Conservation (phyloP, 1,140 invertebrate genomes). For the Dufourea novaeangliae region DNA sequence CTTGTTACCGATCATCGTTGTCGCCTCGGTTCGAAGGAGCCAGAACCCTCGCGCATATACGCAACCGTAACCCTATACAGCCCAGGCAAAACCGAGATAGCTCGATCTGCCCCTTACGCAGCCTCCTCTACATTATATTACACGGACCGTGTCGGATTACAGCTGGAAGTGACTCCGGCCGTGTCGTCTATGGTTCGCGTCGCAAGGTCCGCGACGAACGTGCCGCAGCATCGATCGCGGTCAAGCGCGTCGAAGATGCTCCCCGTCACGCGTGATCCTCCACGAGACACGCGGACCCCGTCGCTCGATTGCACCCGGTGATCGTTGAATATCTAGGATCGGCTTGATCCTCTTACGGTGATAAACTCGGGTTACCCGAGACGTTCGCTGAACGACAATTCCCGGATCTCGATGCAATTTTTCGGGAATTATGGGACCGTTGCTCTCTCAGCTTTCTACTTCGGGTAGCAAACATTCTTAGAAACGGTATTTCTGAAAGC, state of each 20-base stretch:
- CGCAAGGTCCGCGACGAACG: conserved; percentile 22
- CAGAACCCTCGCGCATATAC: neutral
- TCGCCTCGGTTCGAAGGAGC: neutral
- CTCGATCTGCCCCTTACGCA: conserved; percentile 33
- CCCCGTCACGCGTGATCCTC: neutral
- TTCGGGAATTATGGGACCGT: too few relatives aligned
- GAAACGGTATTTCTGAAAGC: too few relatives aligned
- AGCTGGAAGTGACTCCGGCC: conserved; percentile 44
- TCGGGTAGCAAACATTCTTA: too few relatives aligned
- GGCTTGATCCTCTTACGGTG: neutral
- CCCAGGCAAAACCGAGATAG: conserved; percentile 21
- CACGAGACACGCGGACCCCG: neutral
- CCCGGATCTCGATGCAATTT: too few relatives aligned
- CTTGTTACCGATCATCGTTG: neutral
- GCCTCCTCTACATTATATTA: conserved; percentile 65
- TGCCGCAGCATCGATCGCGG: conserved; percentile 32
- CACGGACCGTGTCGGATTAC: conserved; percentile 69
- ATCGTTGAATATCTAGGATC: neutral
- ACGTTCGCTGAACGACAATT: neutral
- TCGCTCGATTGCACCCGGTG: too few relatives aligned
- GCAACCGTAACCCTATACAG: conserved; percentile 49
- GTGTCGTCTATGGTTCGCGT: conserved; percentile 45
- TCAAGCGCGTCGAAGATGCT: conserved; percentile 33
- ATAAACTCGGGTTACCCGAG: neutral
- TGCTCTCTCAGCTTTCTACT: too few relatives aligned